These are phyloP conservation scores for Megaceryle maxima DNA, from an alignment of 2,113 vertebrate species.

Conservation along the genomic window DNA sequence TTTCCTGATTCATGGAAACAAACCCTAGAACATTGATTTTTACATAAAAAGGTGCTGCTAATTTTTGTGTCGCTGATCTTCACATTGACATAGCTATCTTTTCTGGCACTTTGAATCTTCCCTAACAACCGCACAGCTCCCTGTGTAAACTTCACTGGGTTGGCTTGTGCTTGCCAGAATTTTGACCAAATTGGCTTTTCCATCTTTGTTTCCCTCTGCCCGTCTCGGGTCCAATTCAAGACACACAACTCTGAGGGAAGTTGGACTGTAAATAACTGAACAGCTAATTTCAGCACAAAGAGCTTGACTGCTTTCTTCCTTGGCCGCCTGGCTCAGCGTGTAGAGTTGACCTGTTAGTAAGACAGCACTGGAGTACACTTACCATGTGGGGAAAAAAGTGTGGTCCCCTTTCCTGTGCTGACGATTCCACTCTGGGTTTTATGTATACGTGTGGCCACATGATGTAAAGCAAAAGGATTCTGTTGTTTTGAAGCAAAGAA, in stretches of 20 bases:
- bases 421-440: background rate
- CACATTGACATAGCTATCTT: background rate
- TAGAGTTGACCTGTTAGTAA: background rate
- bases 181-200: background rate
- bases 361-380: fast-evolving
- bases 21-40: constrained; percentile 54
- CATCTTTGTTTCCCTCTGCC: background rate
- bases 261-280: background rate
- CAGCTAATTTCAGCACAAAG: background rate
- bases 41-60: constrained; percentile 58
- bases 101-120: constrained; percentile 21
- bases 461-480: background rate
- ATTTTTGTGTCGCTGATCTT: constrained; percentile 52
- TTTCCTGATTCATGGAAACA: constrained; percentile 65
- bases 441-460: background rate
- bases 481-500: background rate
- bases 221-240: background rate
- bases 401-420: background rate
- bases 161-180: background rate
- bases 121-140: background rate
- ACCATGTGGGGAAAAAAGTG: background rate
- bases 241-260: background rate
- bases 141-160: background rate
- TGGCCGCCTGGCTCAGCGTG: background rate
- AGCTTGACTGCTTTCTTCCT: background rate